Percentiles rank a stretch among this genome's conserved stretches.
These are phyloP conservation scores for Pandemis corylana DNA, from an alignment of 2,888 invertebrate species.

Conservation along the genomic window DNA sequence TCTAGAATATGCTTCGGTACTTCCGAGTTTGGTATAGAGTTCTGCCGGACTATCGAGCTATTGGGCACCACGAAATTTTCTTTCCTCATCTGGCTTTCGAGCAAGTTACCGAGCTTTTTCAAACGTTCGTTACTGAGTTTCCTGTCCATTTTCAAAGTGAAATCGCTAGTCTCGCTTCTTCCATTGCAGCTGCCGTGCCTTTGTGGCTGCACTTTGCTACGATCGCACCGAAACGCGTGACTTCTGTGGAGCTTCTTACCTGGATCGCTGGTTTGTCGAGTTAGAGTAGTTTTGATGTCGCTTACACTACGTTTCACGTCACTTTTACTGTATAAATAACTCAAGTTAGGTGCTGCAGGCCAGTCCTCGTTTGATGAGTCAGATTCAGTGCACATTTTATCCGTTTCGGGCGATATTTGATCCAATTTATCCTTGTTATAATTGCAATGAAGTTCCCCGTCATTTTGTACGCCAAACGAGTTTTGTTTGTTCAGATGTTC, in stretches of 20 bases:
- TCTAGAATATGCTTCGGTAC: conserved; percentile 78
- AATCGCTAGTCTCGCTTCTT: conserved; percentile 70
- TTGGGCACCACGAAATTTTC: conserved; percentile 66
- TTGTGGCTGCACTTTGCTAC: conserved; percentile 69
- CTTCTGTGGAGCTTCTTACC: conserved; percentile 84
- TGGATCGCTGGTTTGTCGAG: conserved; percentile 80
- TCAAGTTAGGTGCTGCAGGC: conserved; percentile 64
- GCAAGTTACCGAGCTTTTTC: conserved; percentile 70
- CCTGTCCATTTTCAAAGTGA: conserved; percentile 69
- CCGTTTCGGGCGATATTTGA: conserved; percentile 38
- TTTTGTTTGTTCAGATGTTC: conserved; percentile 45
- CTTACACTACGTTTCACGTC: conserved; percentile 64
- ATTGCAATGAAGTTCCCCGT: conserved; percentile 10
- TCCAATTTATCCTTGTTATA: conserved; percentile 40
- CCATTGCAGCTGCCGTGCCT: conserved; percentile 74
- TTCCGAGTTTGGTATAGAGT: conserved; percentile 71
- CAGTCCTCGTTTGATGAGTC: conserved; percentile 54
- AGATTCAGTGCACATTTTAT: conserved; percentile 47
- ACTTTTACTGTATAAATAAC: conserved; percentile 71
- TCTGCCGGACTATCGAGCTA: conserved; percentile 47
- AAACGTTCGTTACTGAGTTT: conserved; percentile 73
- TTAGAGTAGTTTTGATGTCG: conserved; percentile 67
- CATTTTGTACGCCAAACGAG: conserved; percentile 22
- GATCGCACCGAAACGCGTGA: conserved; percentile 85
- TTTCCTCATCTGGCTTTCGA: conserved; percentile 78